phyloP scores from a whole-genome alignment of 2,797 vertebrate genomes.

The Anguilla obscura region DNA sequence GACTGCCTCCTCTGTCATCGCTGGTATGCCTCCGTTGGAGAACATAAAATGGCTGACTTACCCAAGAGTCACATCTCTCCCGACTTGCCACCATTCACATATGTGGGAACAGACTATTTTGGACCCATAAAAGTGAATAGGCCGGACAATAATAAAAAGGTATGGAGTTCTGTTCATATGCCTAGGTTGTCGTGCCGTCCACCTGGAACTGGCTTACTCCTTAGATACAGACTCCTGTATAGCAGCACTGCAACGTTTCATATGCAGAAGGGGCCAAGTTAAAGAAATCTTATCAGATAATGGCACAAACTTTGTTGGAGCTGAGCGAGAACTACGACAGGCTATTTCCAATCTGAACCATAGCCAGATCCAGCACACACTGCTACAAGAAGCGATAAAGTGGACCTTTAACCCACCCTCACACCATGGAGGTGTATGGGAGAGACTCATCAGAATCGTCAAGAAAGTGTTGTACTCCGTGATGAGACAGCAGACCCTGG shows the following conservation, averaged over 20 bases:
- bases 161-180: not conserved
- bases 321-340: not conserved
- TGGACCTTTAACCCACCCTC: not conserved
- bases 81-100: not conserved
- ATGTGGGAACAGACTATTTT: not conserved
- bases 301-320: not conserved
- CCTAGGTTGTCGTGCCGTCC: not conserved
- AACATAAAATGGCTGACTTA: not conserved
- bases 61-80: not conserved
- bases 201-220: not conserved
- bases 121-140: not conserved
- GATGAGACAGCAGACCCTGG: conserved; percentile 2
- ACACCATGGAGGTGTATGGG: not conserved
- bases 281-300: not conserved
- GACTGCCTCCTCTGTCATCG: not conserved
- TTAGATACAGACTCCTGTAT: not conserved
- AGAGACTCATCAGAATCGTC: not conserved
- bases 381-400: no score
- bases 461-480: conserved; percentile 9
- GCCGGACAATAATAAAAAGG: not conserved
- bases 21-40: not conserved
- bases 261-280: not conserved
- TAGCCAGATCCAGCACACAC: no score
- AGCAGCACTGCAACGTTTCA: not conserved
- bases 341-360: no score